A percentile compares a stretch with the other conserved stretches of the same genome.
phyloP scores from a whole-genome alignment of 1,140 invertebrate species.

The Lucilia sericata region DNA sequence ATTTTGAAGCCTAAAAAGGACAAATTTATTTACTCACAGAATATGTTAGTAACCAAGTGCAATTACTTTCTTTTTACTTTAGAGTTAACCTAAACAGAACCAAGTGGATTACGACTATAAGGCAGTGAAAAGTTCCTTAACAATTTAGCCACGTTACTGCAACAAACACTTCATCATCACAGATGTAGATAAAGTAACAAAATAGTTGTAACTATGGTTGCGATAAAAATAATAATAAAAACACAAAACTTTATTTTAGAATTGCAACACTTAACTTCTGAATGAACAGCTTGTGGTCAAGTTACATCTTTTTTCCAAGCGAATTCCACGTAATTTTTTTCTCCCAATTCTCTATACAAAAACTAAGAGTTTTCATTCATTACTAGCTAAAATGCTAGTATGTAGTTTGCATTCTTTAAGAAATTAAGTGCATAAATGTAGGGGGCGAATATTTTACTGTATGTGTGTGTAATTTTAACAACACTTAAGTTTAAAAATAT shows the following conservation, averaged over 20 bases:
- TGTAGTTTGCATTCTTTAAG: not conserved
- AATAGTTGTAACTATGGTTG: not conserved
- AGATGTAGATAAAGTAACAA: conserved; percentile 6
- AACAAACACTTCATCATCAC: not conserved
- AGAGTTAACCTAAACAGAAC: too few relatives aligned
- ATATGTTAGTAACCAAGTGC: too few relatives aligned
- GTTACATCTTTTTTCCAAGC: not conserved
- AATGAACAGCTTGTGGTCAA: conserved; percentile 11
- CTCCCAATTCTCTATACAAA: too few relatives aligned
- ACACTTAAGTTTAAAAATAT: conserved; percentile 42
- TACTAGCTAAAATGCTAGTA: not conserved
- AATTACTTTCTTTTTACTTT: too few relatives aligned
- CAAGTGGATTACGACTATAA: too few relatives aligned
- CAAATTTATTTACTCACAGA: too few relatives aligned
- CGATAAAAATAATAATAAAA: conserved; percentile 25
- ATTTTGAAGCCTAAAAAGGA: too few relatives aligned
- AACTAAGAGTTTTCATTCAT: too few relatives aligned
- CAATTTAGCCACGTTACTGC: not conserved
- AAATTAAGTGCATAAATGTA: not conserved
- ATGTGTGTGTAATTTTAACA: not conserved
- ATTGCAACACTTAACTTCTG: conserved; percentile 34
- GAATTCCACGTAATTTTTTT: too few relatives aligned
- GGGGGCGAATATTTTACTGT: not conserved
- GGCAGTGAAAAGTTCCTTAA: too few relatives aligned
- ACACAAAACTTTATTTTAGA: conserved; percentile 5